Conservation (phyloP, 2,113 vertebrate genomes). For the Epinephelus fuscoguttatus region DNA sequence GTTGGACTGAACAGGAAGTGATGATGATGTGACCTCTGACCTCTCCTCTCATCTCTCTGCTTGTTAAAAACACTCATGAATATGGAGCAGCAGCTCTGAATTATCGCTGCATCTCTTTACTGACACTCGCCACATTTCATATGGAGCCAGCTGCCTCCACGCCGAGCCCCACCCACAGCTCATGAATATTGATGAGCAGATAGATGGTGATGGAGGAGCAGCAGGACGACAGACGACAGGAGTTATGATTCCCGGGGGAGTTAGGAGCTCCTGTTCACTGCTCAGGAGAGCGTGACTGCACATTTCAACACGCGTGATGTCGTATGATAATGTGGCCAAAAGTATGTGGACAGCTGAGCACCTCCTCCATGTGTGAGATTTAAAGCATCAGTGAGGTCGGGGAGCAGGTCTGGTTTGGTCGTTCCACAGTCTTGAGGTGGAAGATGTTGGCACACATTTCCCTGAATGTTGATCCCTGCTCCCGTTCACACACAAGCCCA, state of each 20-base stretch:
- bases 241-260: slow-evolving; percentile 25
- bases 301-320: neutral
- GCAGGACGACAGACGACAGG: slow-evolving; percentile 38
- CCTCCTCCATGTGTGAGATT: too few species aligned
- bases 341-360: neutral
- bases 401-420: too few species aligned
- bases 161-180: slow-evolving; percentile 37
- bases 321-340: slow-evolving; percentile 6
- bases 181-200: slow-evolving; percentile 71
- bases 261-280: slow-evolving; percentile 8
- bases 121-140: slow-evolving; percentile 49
- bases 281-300: slow-evolving; percentile 54
- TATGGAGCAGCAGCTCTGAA: slow-evolving; percentile 35
- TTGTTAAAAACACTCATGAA: slow-evolving; percentile 35
- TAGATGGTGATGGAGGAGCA: slow-evolving; percentile 24
- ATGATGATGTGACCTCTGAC: slow-evolving; percentile 16
- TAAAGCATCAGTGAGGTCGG: too few species aligned
- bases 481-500: too few species aligned
- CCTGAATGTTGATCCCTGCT: too few species aligned
- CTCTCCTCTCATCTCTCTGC: neutral
- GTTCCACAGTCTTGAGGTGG: too few species aligned
- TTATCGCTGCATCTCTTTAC: slow-evolving; percentile 36
- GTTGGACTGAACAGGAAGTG: too few species aligned
- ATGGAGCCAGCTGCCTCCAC: slow-evolving; percentile 19
- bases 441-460: too few species aligned